Evolutionary conservation across 2,888 invertebrate species (phyloP).

Genomic region (Drosophila robusta): DNA sequence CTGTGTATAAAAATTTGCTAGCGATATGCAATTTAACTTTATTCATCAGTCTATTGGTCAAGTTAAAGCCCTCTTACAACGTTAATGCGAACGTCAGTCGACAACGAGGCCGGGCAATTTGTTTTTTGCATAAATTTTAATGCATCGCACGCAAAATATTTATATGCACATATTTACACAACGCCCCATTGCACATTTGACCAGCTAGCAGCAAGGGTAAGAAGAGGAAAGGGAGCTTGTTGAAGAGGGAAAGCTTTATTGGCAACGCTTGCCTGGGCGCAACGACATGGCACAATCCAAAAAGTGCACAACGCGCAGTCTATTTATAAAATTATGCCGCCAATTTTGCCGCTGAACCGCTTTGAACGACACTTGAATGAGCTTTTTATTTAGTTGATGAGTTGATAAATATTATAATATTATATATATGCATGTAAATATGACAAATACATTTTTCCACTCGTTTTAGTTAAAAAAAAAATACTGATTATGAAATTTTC

Average conservation of each 20-base stretch:
- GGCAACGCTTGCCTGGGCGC: constrained; percentile 49
- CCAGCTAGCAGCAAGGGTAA: constrained; percentile 2
- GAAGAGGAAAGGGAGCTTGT: not conserved
- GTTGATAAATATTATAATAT: no score
- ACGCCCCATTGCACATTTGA: constrained; percentile 73
- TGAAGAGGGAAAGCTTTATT: constrained; percentile 26
- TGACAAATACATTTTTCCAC: no score
- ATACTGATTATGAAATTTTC: no score
- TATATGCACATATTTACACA: constrained; percentile 70
- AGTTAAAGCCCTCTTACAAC: constrained; percentile 50
- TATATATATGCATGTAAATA: not conserved
- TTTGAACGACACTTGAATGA: constrained; percentile 23
- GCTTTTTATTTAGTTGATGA: constrained; percentile 14
- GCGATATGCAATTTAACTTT: constrained; percentile 54
- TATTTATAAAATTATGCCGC: constrained; percentile 46
- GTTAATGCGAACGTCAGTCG: constrained; percentile 38
- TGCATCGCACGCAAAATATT: constrained; percentile 71
- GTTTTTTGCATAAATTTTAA: constrained; percentile 76
- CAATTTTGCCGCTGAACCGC: constrained; percentile 19
- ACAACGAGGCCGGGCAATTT: constrained; percentile 36
- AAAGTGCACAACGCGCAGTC: constrained; percentile 25
- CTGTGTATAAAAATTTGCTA: constrained; percentile 39
- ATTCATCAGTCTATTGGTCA: constrained; percentile 40
- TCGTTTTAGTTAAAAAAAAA: no score
- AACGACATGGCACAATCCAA: constrained; percentile 21